Base-by-base conservation (phyloP, 2,113 vertebrate genomes). In the Alethe castanea region DNA sequence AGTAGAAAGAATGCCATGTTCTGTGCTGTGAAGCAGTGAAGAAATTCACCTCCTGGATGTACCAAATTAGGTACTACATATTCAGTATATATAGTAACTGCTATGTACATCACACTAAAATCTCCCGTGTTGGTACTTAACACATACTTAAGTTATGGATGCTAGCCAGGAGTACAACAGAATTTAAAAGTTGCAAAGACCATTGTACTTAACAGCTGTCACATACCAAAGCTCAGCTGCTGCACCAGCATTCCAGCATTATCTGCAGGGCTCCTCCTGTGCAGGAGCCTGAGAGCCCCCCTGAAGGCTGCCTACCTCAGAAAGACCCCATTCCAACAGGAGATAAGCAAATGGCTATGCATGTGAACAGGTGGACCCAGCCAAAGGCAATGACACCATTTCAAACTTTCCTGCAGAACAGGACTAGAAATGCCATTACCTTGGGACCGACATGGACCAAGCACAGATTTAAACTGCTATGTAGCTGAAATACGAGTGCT, bases 181-280 rank as follows among this genome's bases (percentile, higher is more conserved):
- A 90, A 88, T 81, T 73, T 90, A 38, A 33, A 79, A 95, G 88
- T 38, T 86, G 82, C 65, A 90, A 62, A 87, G 69, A 48, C 50
- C 40, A 83, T 8, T 77, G 88, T 80, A 86, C 92, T 96, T 56
- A 67, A 48, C 91, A 94, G 96, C 72, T 96, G 92, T 53, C 88
- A 71, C 94, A 95, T 86, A 83, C 82, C 93, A 90, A 53, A 61
- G 76, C 80, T 81, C 69, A 84, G 92, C 90, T 92, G 85, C 44
- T 35, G 35, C 93, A 57, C 29, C 90, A 94, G 90, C 95, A 90
- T 97, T 94, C 94, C 96, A 87, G 66, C 70, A 15, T 14, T 90
- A 92, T 86, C 92, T 56, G 59, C 79, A 29, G 0, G 0, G 72
- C 74, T 90, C 59, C 92, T 91, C 60, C 88, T 8, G 57, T 2